phyloP scores from a whole-genome alignment of 2,888 invertebrate species.

The Lasioglossum oenotherae region DNA sequence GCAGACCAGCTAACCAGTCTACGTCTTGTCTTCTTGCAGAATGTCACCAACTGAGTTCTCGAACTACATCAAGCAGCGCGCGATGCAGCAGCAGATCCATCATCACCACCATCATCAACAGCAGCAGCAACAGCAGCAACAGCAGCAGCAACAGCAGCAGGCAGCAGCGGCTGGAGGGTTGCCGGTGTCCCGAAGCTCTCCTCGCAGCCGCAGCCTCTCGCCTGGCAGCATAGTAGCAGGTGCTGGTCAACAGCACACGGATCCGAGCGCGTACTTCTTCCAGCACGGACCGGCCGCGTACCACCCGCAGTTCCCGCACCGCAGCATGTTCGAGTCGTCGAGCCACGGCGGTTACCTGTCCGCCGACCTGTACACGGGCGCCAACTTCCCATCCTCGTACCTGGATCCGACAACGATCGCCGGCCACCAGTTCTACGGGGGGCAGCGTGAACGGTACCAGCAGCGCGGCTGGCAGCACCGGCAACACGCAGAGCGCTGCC shows the following conservation, averaged over 20 bases:
- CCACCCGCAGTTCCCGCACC: slow-evolving; percentile 86
- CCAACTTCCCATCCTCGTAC: slow-evolving; percentile 83
- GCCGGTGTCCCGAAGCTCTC: slow-evolving; percentile 87
- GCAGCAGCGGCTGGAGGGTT: slow-evolving; percentile 81
- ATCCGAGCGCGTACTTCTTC: slow-evolving; percentile 88
- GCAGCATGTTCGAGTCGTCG: slow-evolving; percentile 86
- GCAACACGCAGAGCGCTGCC: slow-evolving; percentile 63
- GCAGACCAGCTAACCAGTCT: slow-evolving; percentile 28
- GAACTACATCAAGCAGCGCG: slow-evolving; percentile 97
- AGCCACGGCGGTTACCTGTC: slow-evolving; percentile 82
- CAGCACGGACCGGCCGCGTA: slow-evolving; percentile 85
- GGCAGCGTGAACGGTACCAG: slow-evolving; percentile 71
- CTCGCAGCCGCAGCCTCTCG: slow-evolving; percentile 86
- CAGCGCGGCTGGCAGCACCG: slow-evolving; percentile 62
- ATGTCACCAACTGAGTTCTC: slow-evolving; percentile 99
- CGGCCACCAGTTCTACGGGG: slow-evolving; percentile 85
- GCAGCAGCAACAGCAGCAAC: slow-evolving; percentile 83
- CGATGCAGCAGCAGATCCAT: slow-evolving; percentile 93
- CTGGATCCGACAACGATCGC: slow-evolving; percentile 83
- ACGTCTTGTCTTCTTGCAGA: slow-evolving; percentile 83
- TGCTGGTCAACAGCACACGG: slow-evolving; percentile 79
- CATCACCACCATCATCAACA: slow-evolving; percentile 85
- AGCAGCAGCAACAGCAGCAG: slow-evolving; percentile 79
- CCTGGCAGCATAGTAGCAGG: slow-evolving; percentile 85
- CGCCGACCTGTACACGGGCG: slow-evolving; percentile 80